These are phyloP conservation scores for Trachythela sp. DNA, from an alignment of 64 coral and sea anemone species.

Conservation along the genomic window DNA sequence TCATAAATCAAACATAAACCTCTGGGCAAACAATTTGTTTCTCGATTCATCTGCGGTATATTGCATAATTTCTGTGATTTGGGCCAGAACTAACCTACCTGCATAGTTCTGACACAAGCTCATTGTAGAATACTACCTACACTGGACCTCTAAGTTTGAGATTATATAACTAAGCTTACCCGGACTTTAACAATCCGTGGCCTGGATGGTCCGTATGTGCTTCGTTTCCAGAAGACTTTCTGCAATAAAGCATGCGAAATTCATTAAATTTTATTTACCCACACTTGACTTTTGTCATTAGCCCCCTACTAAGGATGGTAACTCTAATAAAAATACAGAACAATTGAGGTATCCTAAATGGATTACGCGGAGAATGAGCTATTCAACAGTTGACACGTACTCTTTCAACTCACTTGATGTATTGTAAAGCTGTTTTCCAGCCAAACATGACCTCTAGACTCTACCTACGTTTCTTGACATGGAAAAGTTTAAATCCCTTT, in stretches of 20 bases:
- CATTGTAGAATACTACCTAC: too few relatives aligned
- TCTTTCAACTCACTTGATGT: too few relatives aligned
- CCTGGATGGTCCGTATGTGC: not conserved
- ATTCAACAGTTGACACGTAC: not conserved
- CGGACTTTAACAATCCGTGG: conserved; percentile 14
- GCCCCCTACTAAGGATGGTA: not conserved
- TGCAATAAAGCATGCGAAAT: not conserved
- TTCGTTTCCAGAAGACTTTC: not conserved
- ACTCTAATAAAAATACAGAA: not conserved
- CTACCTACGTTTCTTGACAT: too few relatives aligned
- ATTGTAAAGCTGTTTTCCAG: too few relatives aligned
- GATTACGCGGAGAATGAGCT: not conserved
- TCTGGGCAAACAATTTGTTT: not conserved
- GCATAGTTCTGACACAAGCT: too few relatives aligned
- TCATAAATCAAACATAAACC: not conserved
- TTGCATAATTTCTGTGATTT: too few relatives aligned
- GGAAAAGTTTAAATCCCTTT: too few relatives aligned
- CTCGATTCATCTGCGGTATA: too few relatives aligned
- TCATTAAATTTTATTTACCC: not conserved
- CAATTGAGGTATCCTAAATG: not conserved
- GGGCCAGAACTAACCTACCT: too few relatives aligned
- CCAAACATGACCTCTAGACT: too few relatives aligned
- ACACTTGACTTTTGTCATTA: not conserved
- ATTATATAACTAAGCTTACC: not conserved
- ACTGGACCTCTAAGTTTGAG: too few relatives aligned